phyloP scores from a whole-genome alignment of 2,888 invertebrate species.

The Eristalinus sepulchralis region DNA sequence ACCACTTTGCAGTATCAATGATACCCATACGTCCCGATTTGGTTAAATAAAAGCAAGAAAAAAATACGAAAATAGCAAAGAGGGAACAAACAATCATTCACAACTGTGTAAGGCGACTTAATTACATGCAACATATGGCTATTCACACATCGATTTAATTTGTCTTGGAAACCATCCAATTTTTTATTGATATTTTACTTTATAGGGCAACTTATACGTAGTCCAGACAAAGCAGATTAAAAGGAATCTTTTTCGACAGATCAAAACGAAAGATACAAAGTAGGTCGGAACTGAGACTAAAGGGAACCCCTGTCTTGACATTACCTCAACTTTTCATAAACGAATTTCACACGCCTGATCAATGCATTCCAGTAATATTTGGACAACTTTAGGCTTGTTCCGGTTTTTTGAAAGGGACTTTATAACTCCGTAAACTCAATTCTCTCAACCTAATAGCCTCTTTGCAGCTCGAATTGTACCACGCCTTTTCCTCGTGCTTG shows the following conservation, averaged over 20 bases:
- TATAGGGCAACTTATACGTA: neutral
- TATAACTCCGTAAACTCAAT: no score
- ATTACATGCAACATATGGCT: slow-evolving; percentile 1
- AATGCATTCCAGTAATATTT: no score
- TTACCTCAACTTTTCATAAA: no score
- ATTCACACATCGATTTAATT: slow-evolving; percentile 3
- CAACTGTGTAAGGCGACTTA: slow-evolving; percentile 8
- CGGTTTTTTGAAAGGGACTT: no score
- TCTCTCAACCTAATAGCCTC: no score
- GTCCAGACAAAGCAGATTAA: neutral
- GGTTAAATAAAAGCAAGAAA: neutral
- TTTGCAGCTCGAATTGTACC: no score
- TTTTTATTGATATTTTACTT: slow-evolving; percentile 2
- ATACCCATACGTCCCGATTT: neutral
- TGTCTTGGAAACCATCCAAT: slow-evolving; percentile 22
- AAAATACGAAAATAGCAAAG: neutral
- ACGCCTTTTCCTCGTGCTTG: no score
- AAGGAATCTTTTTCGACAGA: neutral
- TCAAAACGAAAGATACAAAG: neutral
- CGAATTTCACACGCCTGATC: no score
- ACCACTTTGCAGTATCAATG: neutral
- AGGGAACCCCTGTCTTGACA: no score
- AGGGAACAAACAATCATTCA: neutral
- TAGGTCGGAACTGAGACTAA: no score
- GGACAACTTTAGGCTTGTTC: no score